These are phyloP conservation scores for Dendropsophus ebraccatus DNA, from an alignment of 2,113 vertebrate genomes.

Conservation along the genomic window DNA sequence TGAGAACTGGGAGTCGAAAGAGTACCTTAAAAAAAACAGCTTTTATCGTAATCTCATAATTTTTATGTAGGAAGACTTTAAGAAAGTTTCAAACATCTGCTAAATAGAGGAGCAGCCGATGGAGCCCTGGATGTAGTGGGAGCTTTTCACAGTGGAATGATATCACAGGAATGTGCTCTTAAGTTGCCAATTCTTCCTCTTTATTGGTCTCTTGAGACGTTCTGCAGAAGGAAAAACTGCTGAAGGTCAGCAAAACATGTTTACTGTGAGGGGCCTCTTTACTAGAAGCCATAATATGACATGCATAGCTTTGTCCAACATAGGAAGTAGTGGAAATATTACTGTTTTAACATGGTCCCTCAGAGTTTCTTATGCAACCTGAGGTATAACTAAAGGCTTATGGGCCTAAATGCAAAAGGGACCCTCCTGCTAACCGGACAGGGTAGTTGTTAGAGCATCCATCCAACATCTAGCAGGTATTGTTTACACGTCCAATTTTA, in stretches of 20 bases:
- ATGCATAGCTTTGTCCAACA: neutral
- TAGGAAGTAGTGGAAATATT: neutral
- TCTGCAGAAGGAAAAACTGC: neutral
- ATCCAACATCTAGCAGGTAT: too few relatives aligned
- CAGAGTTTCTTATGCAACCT: too few relatives aligned
- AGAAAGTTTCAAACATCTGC: neutral
- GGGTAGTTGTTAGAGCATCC: too few relatives aligned
- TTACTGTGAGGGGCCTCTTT: conserved; percentile 11
- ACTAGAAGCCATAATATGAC: neutral
- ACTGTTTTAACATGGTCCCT: neutral
- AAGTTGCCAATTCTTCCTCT: conserved; percentile 16
- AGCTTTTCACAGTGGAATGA: neutral
- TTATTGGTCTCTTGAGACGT: neutral
- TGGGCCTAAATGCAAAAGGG: too few relatives aligned
- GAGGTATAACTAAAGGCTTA: too few relatives aligned
- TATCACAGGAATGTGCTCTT: conserved; percentile 32
- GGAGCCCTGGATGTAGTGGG: neutral
- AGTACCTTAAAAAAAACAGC: neutral
- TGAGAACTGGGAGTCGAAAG: neutral
- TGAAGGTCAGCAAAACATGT: conserved; percentile 19
- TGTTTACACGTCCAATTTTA: too few relatives aligned
- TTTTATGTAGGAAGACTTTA: neutral
- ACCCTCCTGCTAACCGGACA: too few relatives aligned
- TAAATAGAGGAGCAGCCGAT: neutral
- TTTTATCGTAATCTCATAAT: neutral